A percentile compares a stretch with the other conserved stretches of the same genome.
These are phyloP conservation scores for Charanyca ferruginea DNA, from an alignment of 2,888 invertebrate species.

Conservation along the genomic window DNA sequence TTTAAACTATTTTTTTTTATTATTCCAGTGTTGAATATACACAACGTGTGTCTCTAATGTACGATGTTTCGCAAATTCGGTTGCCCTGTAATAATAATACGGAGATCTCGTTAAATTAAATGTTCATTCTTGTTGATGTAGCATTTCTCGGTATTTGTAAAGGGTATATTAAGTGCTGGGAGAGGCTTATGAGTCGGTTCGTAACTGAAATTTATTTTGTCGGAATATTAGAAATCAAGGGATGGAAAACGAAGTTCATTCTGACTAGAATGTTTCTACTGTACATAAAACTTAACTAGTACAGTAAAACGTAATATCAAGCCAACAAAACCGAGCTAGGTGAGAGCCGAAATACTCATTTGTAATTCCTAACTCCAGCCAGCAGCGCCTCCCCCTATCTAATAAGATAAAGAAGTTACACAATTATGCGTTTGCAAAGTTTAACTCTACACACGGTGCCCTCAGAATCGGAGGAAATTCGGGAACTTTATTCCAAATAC, in stretches of 20 bases:
- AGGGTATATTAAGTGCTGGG: neutral
- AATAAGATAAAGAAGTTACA: conserved; percentile 24
- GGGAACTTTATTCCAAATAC: conserved; percentile 62
- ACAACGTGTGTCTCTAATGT: neutral
- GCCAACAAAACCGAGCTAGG: neutral
- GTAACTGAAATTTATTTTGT: neutral
- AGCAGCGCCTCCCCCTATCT: neutral
- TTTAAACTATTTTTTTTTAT: too few species aligned
- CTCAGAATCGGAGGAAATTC: conserved; percentile 45
- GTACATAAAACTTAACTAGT: neutral
- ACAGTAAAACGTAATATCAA: neutral
- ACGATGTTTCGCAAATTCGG: neutral
- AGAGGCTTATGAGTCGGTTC: neutral
- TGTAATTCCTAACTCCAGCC: neutral
- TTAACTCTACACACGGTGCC: conserved; percentile 15
- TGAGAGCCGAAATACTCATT: conserved; percentile 1
- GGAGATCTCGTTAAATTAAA: conserved; percentile 5
- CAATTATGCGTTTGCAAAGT: conserved; percentile 21
- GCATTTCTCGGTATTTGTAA: neutral
- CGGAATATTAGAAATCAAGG: neutral
- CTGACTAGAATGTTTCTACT: neutral
- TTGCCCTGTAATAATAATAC: neutral
- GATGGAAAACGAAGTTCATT: too few species aligned
- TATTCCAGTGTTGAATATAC: conserved; percentile 9
- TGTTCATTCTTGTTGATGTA: conserved; percentile 2